Evolutionary conservation across 1,140 invertebrate species (phyloP).

Genomic region (Bemisia tabaci): DNA sequence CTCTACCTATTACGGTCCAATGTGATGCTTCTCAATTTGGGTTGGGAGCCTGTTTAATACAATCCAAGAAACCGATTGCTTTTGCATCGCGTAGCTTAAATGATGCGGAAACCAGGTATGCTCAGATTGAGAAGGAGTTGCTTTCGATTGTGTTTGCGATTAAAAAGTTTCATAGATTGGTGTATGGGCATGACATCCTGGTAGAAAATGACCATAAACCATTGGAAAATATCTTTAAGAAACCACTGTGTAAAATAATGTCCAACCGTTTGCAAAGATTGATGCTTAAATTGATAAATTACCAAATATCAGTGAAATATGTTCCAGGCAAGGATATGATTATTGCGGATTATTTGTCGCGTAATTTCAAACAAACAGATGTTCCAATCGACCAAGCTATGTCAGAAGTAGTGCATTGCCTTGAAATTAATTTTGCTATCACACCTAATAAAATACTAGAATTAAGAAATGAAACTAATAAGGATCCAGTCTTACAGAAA

Average conservation of each 20-base stretch:
- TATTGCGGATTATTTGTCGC: constrained; percentile 1
- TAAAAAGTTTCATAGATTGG: constrained; percentile 24
- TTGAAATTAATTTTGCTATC: constrained; percentile 5
- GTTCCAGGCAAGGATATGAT: constrained; percentile 6
- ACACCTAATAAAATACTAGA: constrained; percentile 15
- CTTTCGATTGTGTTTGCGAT: constrained; percentile 23
- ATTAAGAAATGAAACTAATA: constrained; percentile 15
- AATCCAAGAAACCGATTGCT: constrained; percentile 26
- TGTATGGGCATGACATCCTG: constrained; percentile 24
- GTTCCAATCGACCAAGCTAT: not conserved
- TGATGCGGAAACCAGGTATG: constrained; percentile 24
- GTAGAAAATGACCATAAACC: constrained; percentile 32
- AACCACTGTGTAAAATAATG: constrained; percentile 16
- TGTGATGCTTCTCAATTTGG: constrained; percentile 24
- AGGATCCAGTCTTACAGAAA: constrained; percentile 17
- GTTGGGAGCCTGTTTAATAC: constrained; percentile 22
- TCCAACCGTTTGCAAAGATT: constrained; percentile 12
- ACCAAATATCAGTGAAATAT: constrained; percentile 2
- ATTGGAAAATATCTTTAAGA: constrained; percentile 23
- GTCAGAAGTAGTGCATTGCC: not conserved
- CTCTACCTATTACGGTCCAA: constrained; percentile 20
- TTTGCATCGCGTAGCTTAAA: constrained; percentile 28
- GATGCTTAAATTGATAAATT: constrained; percentile 6
- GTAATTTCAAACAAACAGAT: constrained; percentile 5
- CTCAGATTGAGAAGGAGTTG: constrained; percentile 28